Percentiles rank a stretch among this genome's conserved stretches.
phyloP scores from a whole-genome alignment of 2,113 vertebrate genomes.

The Urocynchramus pylzowi region DNA sequence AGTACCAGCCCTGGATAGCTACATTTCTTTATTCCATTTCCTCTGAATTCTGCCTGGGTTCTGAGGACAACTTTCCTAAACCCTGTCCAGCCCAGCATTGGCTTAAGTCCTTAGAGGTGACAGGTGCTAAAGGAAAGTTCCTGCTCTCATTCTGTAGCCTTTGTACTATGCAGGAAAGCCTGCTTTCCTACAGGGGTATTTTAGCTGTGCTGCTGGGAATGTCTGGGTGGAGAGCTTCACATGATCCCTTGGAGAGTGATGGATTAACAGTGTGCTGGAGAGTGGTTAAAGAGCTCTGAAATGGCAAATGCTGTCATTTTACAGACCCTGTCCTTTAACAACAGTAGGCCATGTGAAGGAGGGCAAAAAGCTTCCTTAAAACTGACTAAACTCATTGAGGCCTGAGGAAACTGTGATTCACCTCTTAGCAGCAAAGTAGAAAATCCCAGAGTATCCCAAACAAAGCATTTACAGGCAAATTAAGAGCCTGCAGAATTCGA shows the following conservation, averaged over 20 bases:
- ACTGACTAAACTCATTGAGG: neutral
- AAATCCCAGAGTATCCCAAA: neutral
- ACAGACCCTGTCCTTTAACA: neutral
- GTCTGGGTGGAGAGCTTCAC: neutral
- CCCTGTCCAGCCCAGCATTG: neutral
- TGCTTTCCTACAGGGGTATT: neutral
- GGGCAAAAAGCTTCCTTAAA: neutral
- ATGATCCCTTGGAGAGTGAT: neutral
- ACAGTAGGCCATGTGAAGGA: neutral
- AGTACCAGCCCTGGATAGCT: neutral
- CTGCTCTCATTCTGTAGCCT: neutral
- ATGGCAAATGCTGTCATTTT: neutral
- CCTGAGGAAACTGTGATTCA: neutral
- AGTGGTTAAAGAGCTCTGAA: neutral
- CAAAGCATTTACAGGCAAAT: neutral
- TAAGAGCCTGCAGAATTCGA: neutral
- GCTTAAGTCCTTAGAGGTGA: neutral
- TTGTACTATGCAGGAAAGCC: neutral
- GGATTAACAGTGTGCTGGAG: neutral
- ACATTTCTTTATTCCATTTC: neutral
- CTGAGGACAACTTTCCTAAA: neutral
- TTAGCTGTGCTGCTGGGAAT: neutral
- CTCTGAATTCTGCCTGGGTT: neutral
- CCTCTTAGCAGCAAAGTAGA: neutral
- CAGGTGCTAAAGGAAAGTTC: neutral